phyloP scores from a whole-genome alignment of 2,888 invertebrate species.

The Agrotis clavis region DNA sequence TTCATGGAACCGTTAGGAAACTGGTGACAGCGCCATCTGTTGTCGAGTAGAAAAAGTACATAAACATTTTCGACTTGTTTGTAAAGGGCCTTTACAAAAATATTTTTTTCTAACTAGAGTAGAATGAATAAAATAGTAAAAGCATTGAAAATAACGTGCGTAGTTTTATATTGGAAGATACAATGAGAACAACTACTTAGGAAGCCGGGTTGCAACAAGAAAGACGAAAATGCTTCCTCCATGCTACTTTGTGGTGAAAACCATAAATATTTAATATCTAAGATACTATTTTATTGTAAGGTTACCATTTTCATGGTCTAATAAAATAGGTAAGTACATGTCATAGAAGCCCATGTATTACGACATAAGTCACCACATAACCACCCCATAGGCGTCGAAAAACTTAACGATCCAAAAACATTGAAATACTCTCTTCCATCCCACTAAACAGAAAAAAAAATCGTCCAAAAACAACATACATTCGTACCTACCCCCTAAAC shows the following conservation, averaged over 20 bases:
- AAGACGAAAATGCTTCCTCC: no score
- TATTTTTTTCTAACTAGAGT: no score
- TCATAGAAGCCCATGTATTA: neutral
- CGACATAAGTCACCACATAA: conserved; percentile 27
- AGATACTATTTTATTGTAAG: no score
- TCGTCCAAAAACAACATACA: conserved; percentile 58
- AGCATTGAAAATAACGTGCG: no score
- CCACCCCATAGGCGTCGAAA: conserved; percentile 29
- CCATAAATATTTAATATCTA: no score
- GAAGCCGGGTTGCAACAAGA: no score
- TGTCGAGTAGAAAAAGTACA: conserved; percentile 46
- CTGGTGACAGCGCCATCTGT: conserved; percentile 53
- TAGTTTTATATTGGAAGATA: no score
- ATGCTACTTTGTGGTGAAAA: no score
- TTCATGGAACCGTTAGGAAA: neutral
- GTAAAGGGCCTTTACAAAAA: no score
- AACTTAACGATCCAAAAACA: conserved; percentile 45
- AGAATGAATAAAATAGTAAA: no score
- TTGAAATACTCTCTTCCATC: conserved; percentile 50
- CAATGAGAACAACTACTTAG: no score
- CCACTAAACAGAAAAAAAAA: conserved; percentile 62
- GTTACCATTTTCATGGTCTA: neutral
- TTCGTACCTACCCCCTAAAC: conserved; percentile 48
- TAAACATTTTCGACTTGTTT: neutral
- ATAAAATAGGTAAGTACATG: neutral